Evolutionary conservation across 2,113 vertebrate species (phyloP).

Genomic region (Apeltes quadracus): DNA sequence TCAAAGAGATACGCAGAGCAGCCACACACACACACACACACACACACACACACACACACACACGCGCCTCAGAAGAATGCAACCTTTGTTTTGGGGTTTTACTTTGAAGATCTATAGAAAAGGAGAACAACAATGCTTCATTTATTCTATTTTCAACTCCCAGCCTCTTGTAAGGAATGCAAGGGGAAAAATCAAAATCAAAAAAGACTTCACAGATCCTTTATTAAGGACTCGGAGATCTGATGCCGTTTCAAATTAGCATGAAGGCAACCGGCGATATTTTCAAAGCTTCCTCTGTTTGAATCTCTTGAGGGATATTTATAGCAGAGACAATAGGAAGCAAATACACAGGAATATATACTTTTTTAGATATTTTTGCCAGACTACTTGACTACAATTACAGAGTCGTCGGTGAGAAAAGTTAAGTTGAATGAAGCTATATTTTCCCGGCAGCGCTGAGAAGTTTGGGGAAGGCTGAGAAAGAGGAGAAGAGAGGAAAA

Average conservation of each 20-base stretch:
- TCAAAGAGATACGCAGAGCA: slow-evolving; percentile 64
- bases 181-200: slow-evolving; percentile 43
- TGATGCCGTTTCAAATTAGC: slow-evolving; percentile 79
- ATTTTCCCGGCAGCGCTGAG: slow-evolving; percentile 71
- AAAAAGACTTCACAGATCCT: slow-evolving; percentile 74
- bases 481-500: slow-evolving; percentile 21
- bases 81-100: slow-evolving; percentile 81
- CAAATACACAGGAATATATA: slow-evolving; percentile 74
- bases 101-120: slow-evolving; percentile 84
- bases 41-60: slow-evolving; percentile 59
- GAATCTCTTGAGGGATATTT: slow-evolving; percentile 77
- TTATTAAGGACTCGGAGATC: slow-evolving; percentile 76
- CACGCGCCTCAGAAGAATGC: slow-evolving; percentile 80
- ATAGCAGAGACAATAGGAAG: slow-evolving; percentile 76
- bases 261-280: slow-evolving; percentile 68
- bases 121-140: slow-evolving; percentile 81
- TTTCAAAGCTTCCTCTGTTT: slow-evolving; percentile 75
- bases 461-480: slow-evolving; percentile 1
- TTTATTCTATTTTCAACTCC: slow-evolving; percentile 83
- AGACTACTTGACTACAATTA: slow-evolving; percentile 77
- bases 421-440: slow-evolving; percentile 75
- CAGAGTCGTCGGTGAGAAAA: slow-evolving; percentile 76
- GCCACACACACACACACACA: slow-evolving; percentile 52
- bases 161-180: slow-evolving; percentile 68
- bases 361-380: slow-evolving; percentile 66